These are phyloP conservation scores for Cyclargus thomasi DNA, from an alignment of 1,140 invertebrate genomes.

Conservation along the genomic window DNA sequence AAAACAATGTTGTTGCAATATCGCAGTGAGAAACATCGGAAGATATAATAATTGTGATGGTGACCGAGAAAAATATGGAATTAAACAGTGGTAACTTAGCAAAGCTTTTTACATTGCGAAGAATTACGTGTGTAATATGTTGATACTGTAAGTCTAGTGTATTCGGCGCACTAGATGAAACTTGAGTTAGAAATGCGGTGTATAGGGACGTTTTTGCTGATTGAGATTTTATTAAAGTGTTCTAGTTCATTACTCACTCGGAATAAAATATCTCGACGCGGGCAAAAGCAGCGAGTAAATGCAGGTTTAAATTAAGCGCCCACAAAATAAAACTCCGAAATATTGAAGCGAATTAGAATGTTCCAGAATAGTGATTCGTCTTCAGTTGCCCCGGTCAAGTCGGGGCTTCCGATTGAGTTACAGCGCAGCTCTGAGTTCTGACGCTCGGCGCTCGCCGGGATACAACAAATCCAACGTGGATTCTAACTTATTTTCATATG, in stretches of 20 bases:
- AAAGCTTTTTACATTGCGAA: no score
- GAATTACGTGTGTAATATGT: no score
- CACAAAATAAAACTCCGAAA: not conserved
- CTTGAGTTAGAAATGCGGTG: no score
- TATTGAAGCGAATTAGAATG: not conserved
- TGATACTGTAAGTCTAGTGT: no score
- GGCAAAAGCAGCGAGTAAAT: no score
- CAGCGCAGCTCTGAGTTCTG: not conserved
- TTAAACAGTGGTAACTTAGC: no score
- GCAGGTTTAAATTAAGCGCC: not conserved
- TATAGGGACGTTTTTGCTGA: no score
- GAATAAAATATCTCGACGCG: no score
- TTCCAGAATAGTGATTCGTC: not conserved
- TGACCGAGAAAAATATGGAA: not conserved
- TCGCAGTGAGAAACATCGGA: not conserved
- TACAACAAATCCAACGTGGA: not conserved
- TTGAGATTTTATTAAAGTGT: no score
- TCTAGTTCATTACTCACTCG: no score
- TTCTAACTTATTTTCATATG: not conserved
- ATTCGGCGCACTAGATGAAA: no score
- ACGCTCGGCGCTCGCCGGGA: not conserved
- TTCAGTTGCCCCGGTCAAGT: not conserved
- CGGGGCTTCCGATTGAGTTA: not conserved
- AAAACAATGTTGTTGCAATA: not conserved
- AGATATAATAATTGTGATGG: not conserved